Evolutionary conservation across 2,113 vertebrate species (phyloP), one percentile per base, ranked within the genome.

Genomic region (Callipepla squamata): DNA sequence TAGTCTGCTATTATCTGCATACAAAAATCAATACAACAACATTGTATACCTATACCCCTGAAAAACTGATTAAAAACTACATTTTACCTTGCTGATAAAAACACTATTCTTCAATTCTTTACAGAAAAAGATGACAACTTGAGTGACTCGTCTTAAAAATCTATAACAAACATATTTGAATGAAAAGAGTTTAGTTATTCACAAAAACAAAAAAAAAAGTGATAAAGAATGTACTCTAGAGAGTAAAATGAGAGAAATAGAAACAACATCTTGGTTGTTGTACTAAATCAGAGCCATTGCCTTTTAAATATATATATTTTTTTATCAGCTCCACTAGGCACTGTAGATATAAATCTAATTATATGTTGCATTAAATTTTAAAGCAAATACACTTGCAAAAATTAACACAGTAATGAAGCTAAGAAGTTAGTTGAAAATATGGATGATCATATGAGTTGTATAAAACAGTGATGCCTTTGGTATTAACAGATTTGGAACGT

Each of bases 281-380:
- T 20, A 66, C 28, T 44, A 65, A 78, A 77, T 90, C 30, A 81
- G 61, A 61, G 22, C 34, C 77, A 87, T 58, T 80, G 57, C 70
- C 34, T 78, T 80, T 51, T 66, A 76, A 1, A 4, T 32, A 94
- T 89, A 92, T 45, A 36, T n/a, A 14, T 16, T 28, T 62, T 89
- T 89, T 79, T 57, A 76, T 78, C 68, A 84, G 36, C 19, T 65
- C 11, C 48, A 44, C 21, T 34, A 81, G 83, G 16, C 17, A 70
- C 25, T 88, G 62, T 32, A 80, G 80, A 44, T 45, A 89, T 93
- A 92, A 93, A 65, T 77, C 42, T 61, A 57, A 94, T 90, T 87
- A 79, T 94, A 76, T 87, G 36, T 80, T 67, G 6, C 57, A 87
- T 74, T 80, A 45, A 80, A 78, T 38, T 80, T 74, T 74, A 90